A percentile compares a stretch with the other conserved stretches of the same genome.
phyloP scores from a whole-genome alignment of 2,888 invertebrate species.

The Drosophila fulvimacula region DNA sequence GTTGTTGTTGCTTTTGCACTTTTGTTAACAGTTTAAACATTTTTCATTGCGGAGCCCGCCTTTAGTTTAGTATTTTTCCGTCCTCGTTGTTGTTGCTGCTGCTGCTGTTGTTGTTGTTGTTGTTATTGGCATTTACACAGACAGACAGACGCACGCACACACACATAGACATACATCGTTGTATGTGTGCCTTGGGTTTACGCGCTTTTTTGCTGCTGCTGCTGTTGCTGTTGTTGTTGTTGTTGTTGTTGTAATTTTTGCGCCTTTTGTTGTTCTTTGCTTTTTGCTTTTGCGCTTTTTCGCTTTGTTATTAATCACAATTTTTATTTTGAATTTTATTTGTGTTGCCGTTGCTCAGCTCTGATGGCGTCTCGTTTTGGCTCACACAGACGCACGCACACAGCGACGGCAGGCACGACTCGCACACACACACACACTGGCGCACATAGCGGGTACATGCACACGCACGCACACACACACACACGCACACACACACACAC shows the following conservation, averaged over 20 bases:
- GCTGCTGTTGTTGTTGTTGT: background rate
- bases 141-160: background rate
- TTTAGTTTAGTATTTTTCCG: slow-evolving; percentile 34
- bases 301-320: slow-evolving; percentile 76
- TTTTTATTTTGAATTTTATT: slow-evolving; percentile 79
- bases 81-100: background rate
- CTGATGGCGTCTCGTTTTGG: slow-evolving; percentile 75
- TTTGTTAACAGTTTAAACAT: slow-evolving; percentile 60
- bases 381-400: slow-evolving; percentile 49
- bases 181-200: slow-evolving; percentile 25
- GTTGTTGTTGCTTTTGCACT: slow-evolving; percentile 48
- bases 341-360: slow-evolving; percentile 53
- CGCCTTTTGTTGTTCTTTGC: slow-evolving; percentile 43
- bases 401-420: slow-evolving; percentile 24
- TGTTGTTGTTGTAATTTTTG: slow-evolving; percentile 33
- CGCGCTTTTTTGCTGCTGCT: slow-evolving; percentile 53
- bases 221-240: too few species aligned
- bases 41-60: slow-evolving; percentile 60
- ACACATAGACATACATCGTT: slow-evolving; percentile 3
- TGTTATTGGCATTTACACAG: background rate
- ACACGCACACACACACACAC: slow-evolving; percentile 6
- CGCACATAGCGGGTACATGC: slow-evolving; percentile 2
- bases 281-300: slow-evolving; percentile 37
- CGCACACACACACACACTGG: slow-evolving; percentile 22
- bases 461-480: slow-evolving; percentile 23